phyloP scores from a whole-genome alignment of 2,888 invertebrate genomes.

The Caenorhabditis japonica region DNA sequence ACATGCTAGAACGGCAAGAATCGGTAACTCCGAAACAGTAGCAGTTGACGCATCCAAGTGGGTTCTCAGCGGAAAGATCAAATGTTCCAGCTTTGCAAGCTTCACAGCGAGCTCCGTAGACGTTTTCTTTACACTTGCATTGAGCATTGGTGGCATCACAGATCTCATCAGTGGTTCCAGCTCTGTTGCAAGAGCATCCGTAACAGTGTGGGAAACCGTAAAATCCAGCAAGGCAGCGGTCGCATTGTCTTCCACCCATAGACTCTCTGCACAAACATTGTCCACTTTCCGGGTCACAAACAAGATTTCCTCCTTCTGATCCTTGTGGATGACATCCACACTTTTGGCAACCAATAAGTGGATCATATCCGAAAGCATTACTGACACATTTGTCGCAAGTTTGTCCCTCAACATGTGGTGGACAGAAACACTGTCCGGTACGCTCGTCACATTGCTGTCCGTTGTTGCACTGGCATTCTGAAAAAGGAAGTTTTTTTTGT shows the following conservation, averaged over 20 bases:
- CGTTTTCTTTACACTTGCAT: conserved; percentile 88
- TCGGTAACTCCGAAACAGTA: conserved; percentile 96
- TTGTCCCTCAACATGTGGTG: conserved; percentile 89
- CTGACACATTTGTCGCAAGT: conserved; percentile 90
- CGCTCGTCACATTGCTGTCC: conserved; percentile 91
- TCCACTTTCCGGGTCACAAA: conserved; percentile 90
- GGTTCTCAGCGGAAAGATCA: conserved; percentile 87
- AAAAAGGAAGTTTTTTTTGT: conserved; percentile 14
- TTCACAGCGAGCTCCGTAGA: conserved; percentile 86
- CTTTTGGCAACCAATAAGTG: conserved; percentile 93
- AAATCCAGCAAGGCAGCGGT: conserved; percentile 87
- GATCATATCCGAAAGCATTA: conserved; percentile 91
- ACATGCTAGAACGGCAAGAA: conserved; percentile 86
- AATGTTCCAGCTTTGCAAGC: conserved; percentile 90
- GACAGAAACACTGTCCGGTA: conserved; percentile 92
- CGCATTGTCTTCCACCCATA: conserved; percentile 90
- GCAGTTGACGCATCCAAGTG: conserved; percentile 93
- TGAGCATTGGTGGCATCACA: conserved; percentile 86
- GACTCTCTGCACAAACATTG: conserved; percentile 90
- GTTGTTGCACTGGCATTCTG: conserved; percentile 81
- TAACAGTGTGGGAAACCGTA: conserved; percentile 89
- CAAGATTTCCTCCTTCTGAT: conserved; percentile 84
- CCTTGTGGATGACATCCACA: conserved; percentile 91
- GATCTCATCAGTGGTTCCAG: conserved; percentile 85
- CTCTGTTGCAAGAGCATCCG: conserved; percentile 81